Evolutionary conservation across 2,113 vertebrate species (phyloP), one percentile per base, ranked within the genome.

Genomic region (Alaudala cheleensis): DNA sequence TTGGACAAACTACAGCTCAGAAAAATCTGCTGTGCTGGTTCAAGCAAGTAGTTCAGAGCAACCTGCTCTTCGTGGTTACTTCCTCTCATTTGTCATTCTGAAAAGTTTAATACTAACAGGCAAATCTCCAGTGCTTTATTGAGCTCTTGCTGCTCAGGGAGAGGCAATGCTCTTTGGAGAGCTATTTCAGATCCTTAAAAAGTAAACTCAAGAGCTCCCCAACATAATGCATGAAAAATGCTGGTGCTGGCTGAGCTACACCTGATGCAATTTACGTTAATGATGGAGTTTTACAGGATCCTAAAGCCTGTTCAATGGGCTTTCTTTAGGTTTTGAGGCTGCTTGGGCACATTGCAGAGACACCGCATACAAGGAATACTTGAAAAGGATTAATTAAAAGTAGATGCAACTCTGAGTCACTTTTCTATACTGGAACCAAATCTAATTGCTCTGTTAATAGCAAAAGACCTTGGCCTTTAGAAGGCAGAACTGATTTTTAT

Each of bases 71-170:
- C 97, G 97, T 79, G 96, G 94, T 98, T 90, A 81, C 92, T 94
- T 97, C 88, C 95, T 94, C 97, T 97, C 97, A 97, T 98, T 98
- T 98, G 97, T 98, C 97, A 98, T 97, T 95, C 88, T 96, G 97
- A 95, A 81, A 93, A 86, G 92, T 98, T 97, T 98, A 93, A 95
- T 73, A 40, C 62, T 87, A 86, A 96, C 95, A 97, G 97, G 97
- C 92, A 97, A 98, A 98, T 97, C 95, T 96, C 92, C 66, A 87
- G 95, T 93, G 96, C 97, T 97, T 97, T 81, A 89, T 9, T 85
- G 67, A 81, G 62, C 33, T 69, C 77, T 37, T 5, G 25, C 56
- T 90, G 81, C 16, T 76, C 86, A 92, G 51, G 0, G 3, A 91
- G 73, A 95, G 80, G 70, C 70, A 85, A 45, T 37, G 64, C 51